These are phyloP conservation scores for Colinus virginianus DNA, from an alignment of 2,113 vertebrate species.

Conservation along the genomic window DNA sequence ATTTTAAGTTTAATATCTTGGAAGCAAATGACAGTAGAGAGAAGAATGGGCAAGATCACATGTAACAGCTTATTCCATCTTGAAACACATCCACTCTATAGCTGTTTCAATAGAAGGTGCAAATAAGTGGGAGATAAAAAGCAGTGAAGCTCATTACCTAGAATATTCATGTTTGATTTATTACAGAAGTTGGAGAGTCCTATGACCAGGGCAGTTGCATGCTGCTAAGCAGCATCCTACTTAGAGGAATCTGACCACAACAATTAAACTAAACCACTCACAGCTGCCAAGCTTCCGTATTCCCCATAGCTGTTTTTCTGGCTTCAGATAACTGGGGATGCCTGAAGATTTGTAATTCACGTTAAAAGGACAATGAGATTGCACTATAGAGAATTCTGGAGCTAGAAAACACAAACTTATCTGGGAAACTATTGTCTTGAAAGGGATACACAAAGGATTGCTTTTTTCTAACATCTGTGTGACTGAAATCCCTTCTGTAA, in stretches of 20 bases:
- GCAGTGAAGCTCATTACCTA: neutral
- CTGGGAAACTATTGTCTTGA: neutral
- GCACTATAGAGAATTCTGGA: neutral
- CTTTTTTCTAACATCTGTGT: neutral
- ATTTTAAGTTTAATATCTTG: neutral
- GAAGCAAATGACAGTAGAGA: neutral
- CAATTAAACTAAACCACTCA: neutral
- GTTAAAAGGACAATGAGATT: neutral
- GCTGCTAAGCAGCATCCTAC: neutral
- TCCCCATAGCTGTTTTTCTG: neutral
- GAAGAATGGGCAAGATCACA: neutral
- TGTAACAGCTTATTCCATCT: neutral
- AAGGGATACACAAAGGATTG: neutral
- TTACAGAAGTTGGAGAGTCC: neutral
- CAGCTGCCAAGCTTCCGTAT: neutral
- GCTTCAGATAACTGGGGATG: neutral
- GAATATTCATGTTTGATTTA: neutral
- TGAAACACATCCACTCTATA: neutral
- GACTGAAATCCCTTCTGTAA: neutral
- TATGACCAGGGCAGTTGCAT: neutral
- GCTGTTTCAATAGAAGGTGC: neutral
- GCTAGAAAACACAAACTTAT: neutral
- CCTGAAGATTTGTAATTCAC: neutral
- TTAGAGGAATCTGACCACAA: neutral
- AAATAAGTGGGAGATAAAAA: neutral